Conservation (phyloP, 2,888 invertebrate genomes). For the Drosophila pseudotakahashii region DNA sequence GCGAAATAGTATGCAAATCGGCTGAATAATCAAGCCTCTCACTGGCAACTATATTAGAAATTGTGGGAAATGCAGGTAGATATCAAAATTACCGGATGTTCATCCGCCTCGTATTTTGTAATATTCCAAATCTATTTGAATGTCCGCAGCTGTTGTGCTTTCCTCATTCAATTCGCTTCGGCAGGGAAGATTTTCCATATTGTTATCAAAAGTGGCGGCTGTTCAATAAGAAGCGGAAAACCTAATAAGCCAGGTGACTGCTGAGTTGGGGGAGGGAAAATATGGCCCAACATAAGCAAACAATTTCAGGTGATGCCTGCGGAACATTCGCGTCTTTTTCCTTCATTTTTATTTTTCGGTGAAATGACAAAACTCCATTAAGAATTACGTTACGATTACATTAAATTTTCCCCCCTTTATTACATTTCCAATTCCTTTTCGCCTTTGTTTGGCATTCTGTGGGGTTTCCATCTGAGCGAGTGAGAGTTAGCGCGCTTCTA, state of each 20-base stretch:
- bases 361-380: conserved; percentile 78
- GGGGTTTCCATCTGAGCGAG: conserved; percentile 32
- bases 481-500: conserved; percentile 70
- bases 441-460: conserved; percentile 40
- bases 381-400: conserved; percentile 52
- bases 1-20: conserved; percentile 62
- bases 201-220: conserved; percentile 32
- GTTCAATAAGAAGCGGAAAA: conserved; percentile 47
- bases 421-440: conserved; percentile 32
- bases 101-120: conserved; percentile 36
- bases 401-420: conserved; percentile 26
- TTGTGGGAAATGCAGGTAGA: conserved; percentile 39
- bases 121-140: conserved; percentile 32
- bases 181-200: conserved; percentile 30
- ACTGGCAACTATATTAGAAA: conserved; percentile 11
- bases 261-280: conserved; percentile 1
- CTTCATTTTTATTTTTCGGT: conserved; percentile 28
- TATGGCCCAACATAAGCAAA: conserved; percentile 21
- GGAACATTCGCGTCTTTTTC: conserved; percentile 14
- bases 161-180: conserved; percentile 41
- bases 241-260: conserved; percentile 59
- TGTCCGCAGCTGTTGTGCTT: conserved; percentile 34
- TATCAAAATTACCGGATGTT: conserved; percentile 50
- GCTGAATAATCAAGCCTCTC: conserved; percentile 22
- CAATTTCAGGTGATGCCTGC: conserved; percentile 45